Percentiles rank a stretch among this genome's conserved stretches.
Evolutionary conservation across 2,888 invertebrate species (phyloP).

Genomic region (Drosophila lutescens): DNA sequence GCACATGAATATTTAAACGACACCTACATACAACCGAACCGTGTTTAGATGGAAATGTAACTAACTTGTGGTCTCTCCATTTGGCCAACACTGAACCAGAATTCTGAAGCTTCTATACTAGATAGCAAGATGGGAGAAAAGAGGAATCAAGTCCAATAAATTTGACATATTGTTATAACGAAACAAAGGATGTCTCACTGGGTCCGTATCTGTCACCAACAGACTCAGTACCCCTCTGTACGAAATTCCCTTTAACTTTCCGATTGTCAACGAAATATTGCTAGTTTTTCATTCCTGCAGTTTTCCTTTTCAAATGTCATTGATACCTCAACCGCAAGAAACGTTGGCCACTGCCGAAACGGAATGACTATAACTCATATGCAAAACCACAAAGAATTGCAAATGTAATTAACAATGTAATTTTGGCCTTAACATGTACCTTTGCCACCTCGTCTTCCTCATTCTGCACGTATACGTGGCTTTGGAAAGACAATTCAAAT

Average conservation of each 20-base stretch:
- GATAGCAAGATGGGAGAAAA: slow-evolving; percentile 2
- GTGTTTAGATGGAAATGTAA: slow-evolving; percentile 36
- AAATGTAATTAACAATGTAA: slow-evolving; percentile 67
- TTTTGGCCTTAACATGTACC: slow-evolving; percentile 44
- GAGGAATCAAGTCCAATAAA: slow-evolving; percentile 40
- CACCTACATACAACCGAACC: slow-evolving; percentile 24
- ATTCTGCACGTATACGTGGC: slow-evolving; percentile 17
- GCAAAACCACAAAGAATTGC: slow-evolving; percentile 21
- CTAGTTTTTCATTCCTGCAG: not conserved
- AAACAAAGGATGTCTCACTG: slow-evolving; percentile 52
- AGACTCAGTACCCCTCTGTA: not conserved
- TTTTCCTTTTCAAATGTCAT: not conserved
- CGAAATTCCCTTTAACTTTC: not conserved
- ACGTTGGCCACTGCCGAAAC: not conserved
- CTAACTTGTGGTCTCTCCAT: slow-evolving; percentile 69
- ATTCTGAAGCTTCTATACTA: slow-evolving; percentile 55
- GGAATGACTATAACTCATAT: not conserved
- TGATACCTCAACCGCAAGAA: not conserved
- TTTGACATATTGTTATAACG: slow-evolving; percentile 70
- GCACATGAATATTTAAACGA: slow-evolving; percentile 21
- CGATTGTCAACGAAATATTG: not conserved
- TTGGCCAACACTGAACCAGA: slow-evolving; percentile 43
- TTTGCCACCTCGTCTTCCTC: slow-evolving; percentile 41
- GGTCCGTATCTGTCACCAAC: not conserved
- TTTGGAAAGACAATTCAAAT: slow-evolving; percentile 47